Percentiles rank a stretch among this genome's conserved stretches.
These are phyloP conservation scores for Nemopilema nomurai DNA, from an alignment of 30 jellyfish, hydroid and myxozoan species.

Conservation along the genomic window DNA sequence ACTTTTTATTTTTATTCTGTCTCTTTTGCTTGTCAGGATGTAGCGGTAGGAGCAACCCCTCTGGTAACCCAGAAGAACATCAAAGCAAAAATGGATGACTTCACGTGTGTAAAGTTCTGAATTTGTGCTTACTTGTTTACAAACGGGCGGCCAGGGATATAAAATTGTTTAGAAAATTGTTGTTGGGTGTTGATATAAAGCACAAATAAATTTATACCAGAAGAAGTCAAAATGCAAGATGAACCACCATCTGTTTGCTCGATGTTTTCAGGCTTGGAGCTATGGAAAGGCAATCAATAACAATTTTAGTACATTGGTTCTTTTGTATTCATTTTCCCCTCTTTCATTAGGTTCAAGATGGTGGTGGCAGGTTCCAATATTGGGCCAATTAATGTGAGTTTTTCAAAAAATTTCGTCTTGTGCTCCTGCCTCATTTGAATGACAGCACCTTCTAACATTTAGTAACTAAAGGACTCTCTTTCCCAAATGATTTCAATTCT, in stretches of 20 bases:
- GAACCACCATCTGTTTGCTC: not conserved
- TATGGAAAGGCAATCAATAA: no score
- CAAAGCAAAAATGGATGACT: slow-evolving; percentile 41
- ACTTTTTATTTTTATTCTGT: no score
- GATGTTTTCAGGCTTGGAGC: no score
- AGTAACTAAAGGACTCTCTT: no score
- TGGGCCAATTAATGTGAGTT: slow-evolving; percentile 64
- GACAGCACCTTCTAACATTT: no score
- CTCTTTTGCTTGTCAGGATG: slow-evolving; percentile 34
- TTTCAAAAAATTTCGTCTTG: no score
- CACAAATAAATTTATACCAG: no score
- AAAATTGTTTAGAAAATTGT: not conserved
- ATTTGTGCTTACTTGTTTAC: not conserved
- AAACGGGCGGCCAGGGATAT: not conserved
- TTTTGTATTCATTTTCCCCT: not conserved
- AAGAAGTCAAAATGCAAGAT: no score
- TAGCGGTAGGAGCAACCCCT: slow-evolving; percentile 24
- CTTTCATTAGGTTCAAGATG: slow-evolving; percentile 38
- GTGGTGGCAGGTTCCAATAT: slow-evolving; percentile 18
- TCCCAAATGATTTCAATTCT: no score
- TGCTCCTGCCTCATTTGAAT: no score
- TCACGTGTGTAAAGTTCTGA: slow-evolving; percentile 12
- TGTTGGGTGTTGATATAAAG: no score
- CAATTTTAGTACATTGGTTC: no score
- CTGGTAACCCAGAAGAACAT: slow-evolving; percentile 21